Conservation (phyloP, 2,888 invertebrate species). For the Nomada hirtipes region DNA sequence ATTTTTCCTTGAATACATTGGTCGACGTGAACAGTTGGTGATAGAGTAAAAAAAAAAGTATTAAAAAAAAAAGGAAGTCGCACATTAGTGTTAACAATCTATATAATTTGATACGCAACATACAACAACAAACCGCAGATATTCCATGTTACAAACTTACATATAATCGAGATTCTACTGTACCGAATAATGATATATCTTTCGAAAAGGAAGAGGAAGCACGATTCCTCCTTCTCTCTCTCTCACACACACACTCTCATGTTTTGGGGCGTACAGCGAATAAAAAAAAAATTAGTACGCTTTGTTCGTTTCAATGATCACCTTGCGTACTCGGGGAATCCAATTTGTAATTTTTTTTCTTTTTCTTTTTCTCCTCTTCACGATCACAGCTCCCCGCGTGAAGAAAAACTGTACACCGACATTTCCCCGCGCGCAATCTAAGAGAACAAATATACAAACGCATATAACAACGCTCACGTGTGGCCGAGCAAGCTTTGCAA, state of each 20-base stretch:
- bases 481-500: conserved; percentile 65
- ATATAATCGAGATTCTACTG: conserved; percentile 55
- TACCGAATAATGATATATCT: conserved; percentile 18
- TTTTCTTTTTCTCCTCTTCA: conserved; percentile 24
- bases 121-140: conserved; percentile 43
- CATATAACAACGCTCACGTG: conserved; percentile 69
- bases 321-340: conserved; percentile 27
- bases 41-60: too few relatives aligned
- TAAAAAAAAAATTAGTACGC: conserved; percentile 8
- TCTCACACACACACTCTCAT: conserved; percentile 20
- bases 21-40: too few relatives aligned
- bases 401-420: conserved; percentile 69
- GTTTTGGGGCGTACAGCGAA: conserved; percentile 4
- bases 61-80: conserved; percentile 20
- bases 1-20: too few relatives aligned
- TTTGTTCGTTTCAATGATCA: conserved; percentile 35
- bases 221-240: neutral
- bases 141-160: conserved; percentile 27
- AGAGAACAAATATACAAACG: conserved; percentile 72
- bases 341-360: conserved; percentile 34
- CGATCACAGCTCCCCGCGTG: conserved; percentile 63
- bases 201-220: conserved; percentile 1
- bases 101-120: conserved; percentile 49
- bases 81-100: conserved; percentile 45
- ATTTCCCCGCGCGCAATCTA: conserved; percentile 64